These are phyloP conservation scores for Campoplex nolae DNA, from an alignment of 2,888 invertebrate genomes.

Conservation along the genomic window DNA sequence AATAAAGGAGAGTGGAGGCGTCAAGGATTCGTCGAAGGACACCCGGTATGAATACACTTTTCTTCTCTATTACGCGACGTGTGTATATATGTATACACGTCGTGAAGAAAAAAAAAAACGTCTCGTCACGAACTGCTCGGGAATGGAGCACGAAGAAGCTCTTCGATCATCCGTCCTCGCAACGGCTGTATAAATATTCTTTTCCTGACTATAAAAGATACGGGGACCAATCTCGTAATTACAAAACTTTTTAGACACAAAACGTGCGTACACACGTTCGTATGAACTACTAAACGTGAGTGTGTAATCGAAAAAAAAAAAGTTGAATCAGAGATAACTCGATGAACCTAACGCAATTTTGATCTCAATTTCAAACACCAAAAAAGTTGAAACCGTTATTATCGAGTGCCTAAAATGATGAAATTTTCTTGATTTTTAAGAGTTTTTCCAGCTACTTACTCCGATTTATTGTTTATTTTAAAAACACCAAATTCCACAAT, in stretches of 20 bases:
- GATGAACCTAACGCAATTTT: too few relatives aligned
- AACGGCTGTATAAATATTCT: conserved; percentile 83
- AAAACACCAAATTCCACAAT: too few relatives aligned
- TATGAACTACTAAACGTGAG: background rate
- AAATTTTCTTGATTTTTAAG: too few relatives aligned
- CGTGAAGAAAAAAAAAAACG: conserved; percentile 74
- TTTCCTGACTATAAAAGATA: conserved; percentile 82
- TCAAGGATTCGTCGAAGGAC: background rate
- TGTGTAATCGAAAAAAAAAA: background rate
- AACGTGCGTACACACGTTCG: conserved; percentile 70
- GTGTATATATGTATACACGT: conserved; percentile 21
- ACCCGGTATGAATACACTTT: background rate
- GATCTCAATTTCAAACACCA: too few relatives aligned
- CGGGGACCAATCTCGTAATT: conserved; percentile 77
- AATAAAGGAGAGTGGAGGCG: background rate
- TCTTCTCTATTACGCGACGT: background rate
- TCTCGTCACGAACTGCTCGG: conserved; percentile 77
- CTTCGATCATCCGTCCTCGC: conserved; percentile 80
- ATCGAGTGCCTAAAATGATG: too few relatives aligned
- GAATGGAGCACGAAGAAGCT: conserved; percentile 75
- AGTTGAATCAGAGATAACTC: too few relatives aligned
- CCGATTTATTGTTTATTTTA: too few relatives aligned
- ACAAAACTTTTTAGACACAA: conserved; percentile 78
- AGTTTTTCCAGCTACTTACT: too few relatives aligned
- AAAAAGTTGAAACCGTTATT: too few relatives aligned